Evolutionary conservation across 2,888 invertebrate species (phyloP).

Genomic region (Acronicta leporina): DNA sequence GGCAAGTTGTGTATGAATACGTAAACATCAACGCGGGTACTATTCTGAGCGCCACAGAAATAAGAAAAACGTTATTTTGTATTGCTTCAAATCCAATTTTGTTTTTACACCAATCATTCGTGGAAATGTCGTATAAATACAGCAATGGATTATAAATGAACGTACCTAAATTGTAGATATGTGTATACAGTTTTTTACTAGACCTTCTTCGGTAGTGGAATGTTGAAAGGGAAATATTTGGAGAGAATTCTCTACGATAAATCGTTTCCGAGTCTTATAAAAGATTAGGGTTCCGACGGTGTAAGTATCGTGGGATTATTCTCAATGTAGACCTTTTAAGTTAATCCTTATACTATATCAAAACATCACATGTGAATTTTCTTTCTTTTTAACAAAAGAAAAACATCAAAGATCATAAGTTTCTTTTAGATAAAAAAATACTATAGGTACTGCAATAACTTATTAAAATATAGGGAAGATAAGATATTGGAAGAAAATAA

Average conservation of each 20-base stretch:
- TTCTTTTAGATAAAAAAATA: conserved; percentile 13
- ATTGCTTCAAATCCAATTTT: conserved; percentile 36
- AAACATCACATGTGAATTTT: conserved; percentile 33
- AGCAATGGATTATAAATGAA: conserved; percentile 51
- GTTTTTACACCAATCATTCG: conserved; percentile 33
- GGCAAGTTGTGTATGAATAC: conserved; percentile 40
- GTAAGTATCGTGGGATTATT: conserved; percentile 34
- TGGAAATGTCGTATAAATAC: conserved; percentile 31
- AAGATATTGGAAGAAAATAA: neutral
- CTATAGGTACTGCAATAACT: neutral
- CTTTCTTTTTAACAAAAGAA: conserved; percentile 21
- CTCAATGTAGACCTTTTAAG: conserved; percentile 33
- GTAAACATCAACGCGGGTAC: conserved; percentile 31
- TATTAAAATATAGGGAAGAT: neutral
- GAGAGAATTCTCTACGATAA: conserved; percentile 44
- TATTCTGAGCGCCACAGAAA: conserved; percentile 30
- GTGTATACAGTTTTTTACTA: conserved; percentile 40
- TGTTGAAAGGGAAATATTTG: conserved; percentile 47
- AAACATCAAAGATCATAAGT: conserved; percentile 17
- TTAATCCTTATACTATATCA: conserved; percentile 37
- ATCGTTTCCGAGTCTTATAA: conserved; percentile 53
- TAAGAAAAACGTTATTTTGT: conserved; percentile 19
- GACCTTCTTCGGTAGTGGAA: conserved; percentile 34
- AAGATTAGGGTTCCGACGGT: conserved; percentile 43
- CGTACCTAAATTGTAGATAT: conserved; percentile 35